Percentiles rank a stretch among this genome's conserved stretches.
Conservation (phyloP, 2,797 vertebrate genomes). For the Poeciliopsis infans region DNA sequence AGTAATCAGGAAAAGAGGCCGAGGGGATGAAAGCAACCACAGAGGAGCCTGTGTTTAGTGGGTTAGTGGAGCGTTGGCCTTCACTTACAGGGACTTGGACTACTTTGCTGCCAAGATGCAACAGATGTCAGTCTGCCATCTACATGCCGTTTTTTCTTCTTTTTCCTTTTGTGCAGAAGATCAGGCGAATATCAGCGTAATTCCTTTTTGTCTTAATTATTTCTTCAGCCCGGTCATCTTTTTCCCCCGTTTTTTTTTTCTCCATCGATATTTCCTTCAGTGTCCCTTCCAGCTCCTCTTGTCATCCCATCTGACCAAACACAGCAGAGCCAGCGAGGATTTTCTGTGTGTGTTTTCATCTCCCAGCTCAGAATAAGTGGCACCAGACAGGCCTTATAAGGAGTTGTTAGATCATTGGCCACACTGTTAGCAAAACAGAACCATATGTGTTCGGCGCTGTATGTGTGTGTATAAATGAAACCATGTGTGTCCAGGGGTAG, state of each 20-base stretch:
- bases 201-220: conserved; percentile 22
- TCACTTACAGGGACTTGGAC: conserved; percentile 53
- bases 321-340: conserved; percentile 34
- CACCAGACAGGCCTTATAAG: conserved; percentile 81
- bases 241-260: conserved; percentile 7
- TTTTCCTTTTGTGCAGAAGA: background rate
- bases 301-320: conserved; percentile 39
- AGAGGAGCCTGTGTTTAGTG: conserved; percentile 75
- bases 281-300: conserved; percentile 33
- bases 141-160: background rate
- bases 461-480: conserved; percentile 57
- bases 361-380: conserved; percentile 77
- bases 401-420: conserved; percentile 80
- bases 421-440: conserved; percentile 78
- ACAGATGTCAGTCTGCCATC: conserved; percentile 48
- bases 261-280: conserved; percentile 19
- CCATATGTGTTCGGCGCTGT: conserved; percentile 67
- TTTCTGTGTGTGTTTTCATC: conserved; percentile 60
- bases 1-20: conserved; percentile 39
- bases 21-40: conserved; percentile 71
- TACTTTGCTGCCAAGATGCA: conserved; percentile 32
- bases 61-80: conserved; percentile 69
- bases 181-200: background rate
- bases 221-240: conserved; percentile 9
- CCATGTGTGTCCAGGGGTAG: conserved; percentile 76